Percentiles rank a stretch among this genome's conserved stretches.
Evolutionary conservation across 2,888 invertebrate species (phyloP).

Genomic region (Drosophila pullipes): DNA sequence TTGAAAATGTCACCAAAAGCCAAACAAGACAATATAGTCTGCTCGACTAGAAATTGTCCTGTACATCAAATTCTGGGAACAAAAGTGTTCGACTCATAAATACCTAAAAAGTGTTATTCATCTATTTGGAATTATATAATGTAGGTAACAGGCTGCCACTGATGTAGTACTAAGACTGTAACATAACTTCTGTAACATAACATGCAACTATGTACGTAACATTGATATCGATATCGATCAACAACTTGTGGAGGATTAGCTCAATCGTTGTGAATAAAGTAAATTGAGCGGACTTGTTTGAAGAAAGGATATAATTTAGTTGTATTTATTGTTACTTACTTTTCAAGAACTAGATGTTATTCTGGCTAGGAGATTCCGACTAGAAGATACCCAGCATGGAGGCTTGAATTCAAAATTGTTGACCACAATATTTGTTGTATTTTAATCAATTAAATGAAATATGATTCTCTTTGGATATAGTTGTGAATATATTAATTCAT

Average conservation of each 20-base stretch:
- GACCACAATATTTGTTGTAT: neutral
- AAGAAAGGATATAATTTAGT: neutral
- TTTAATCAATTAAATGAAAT: neutral
- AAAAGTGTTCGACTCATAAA: neutral
- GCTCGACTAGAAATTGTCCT: conserved; percentile 3
- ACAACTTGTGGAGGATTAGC: neutral
- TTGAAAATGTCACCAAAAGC: conserved; percentile 53
- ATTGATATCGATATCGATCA: no score
- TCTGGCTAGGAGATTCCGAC: neutral
- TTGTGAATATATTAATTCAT: neutral
- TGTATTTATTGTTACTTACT: neutral
- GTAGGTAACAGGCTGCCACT: no score
- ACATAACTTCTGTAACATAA: neutral
- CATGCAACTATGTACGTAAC: no score
- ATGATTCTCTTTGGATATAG: neutral
- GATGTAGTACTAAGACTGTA: no score
- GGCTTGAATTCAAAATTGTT: neutral
- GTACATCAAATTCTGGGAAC: neutral
- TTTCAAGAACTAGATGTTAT: neutral
- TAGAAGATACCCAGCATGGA: neutral
- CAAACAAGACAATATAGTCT: neutral
- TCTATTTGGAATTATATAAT: neutral
- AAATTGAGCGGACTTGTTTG: neutral
- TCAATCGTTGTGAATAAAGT: neutral
- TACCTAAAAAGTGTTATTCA: no score